Percentiles rank a stretch among this genome's conserved stretches.
phyloP scores from a whole-genome alignment of 2,888 invertebrate species.

The Pristionchus entomophagus region DNA sequence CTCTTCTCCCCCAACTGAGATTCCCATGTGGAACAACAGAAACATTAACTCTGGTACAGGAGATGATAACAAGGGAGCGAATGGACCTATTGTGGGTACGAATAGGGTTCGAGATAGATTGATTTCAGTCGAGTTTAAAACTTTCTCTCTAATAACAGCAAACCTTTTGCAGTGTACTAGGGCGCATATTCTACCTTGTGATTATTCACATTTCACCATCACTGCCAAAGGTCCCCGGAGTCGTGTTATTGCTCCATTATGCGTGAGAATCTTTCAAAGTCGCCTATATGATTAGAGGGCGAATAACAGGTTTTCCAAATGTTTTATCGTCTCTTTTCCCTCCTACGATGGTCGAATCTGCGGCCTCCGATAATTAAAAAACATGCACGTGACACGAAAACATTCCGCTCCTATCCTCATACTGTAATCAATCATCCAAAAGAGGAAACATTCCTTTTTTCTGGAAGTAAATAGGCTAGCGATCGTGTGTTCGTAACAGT shows the following conservation, averaged over 20 bases:
- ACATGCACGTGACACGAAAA: background rate
- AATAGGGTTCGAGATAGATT: background rate
- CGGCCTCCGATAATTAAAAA: conserved; percentile 7
- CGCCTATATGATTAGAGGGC: background rate
- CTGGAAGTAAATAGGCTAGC: too few relatives aligned
- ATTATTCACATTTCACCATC: too few relatives aligned
- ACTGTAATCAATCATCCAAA: background rate
- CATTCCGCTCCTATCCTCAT: background rate
- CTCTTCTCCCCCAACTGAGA: background rate
- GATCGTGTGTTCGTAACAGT: background rate
- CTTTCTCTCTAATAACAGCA: too few relatives aligned
- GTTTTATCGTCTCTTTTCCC: background rate
- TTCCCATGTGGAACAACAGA: background rate
- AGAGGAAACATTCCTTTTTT: too few relatives aligned
- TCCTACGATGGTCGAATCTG: background rate
- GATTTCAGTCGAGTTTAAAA: background rate
- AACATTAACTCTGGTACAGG: background rate
- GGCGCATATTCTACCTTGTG: too few relatives aligned
- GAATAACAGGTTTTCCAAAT: conserved; percentile 8
- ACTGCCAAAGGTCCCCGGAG: background rate
- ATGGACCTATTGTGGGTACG: too few relatives aligned
- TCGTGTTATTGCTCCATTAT: too few relatives aligned
- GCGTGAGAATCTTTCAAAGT: conserved; percentile 31
- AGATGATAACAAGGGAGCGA: too few relatives aligned
- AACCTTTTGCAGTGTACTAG: too few relatives aligned